Percentiles rank a stretch among this genome's conserved stretches.
Evolutionary conservation across 2,888 invertebrate genomes (phyloP).

Genomic region (Oxytorus armatus): DNA sequence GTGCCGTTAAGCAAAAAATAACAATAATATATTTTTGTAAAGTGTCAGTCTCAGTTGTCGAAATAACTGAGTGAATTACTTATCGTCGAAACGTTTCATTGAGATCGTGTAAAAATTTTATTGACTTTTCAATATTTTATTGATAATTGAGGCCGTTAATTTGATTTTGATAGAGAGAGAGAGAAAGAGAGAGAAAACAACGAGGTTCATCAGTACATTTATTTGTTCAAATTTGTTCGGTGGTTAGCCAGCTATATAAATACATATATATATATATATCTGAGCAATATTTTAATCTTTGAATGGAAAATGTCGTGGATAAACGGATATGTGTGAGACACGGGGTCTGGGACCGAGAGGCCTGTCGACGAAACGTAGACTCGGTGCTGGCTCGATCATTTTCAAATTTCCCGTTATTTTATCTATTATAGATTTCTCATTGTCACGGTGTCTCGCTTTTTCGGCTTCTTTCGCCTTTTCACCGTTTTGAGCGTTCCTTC

Average conservation of each 20-base stretch:
- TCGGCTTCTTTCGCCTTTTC: slow-evolving; percentile 71
- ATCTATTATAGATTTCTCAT: slow-evolving; percentile 74
- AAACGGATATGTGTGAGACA: slow-evolving; percentile 84
- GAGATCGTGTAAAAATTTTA: too few species aligned
- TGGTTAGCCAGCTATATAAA: not conserved
- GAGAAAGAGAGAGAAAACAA: too few species aligned
- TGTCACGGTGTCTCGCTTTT: slow-evolving; percentile 32
- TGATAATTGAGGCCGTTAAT: too few species aligned
- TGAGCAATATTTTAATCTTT: slow-evolving; percentile 74
- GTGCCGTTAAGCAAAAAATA: too few species aligned
- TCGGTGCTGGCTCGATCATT: slow-evolving; percentile 80
- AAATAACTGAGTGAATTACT: too few species aligned
- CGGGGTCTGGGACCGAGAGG: slow-evolving; percentile 76
- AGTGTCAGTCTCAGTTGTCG: too few species aligned
- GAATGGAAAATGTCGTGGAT: slow-evolving; percentile 82
- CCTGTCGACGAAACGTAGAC: slow-evolving; percentile 76
- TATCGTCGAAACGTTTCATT: too few species aligned
- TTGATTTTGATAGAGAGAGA: too few species aligned
- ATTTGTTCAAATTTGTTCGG: too few species aligned
- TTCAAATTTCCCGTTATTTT: slow-evolving; percentile 77
- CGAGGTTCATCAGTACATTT: too few species aligned
- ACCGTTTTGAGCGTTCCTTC: slow-evolving; percentile 68
- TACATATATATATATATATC: not conserved
- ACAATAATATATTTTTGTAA: too few species aligned
- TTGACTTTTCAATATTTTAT: too few species aligned